Base-by-base conservation (phyloP, 2,888 invertebrate genomes). In the Eurois occulta region DNA sequence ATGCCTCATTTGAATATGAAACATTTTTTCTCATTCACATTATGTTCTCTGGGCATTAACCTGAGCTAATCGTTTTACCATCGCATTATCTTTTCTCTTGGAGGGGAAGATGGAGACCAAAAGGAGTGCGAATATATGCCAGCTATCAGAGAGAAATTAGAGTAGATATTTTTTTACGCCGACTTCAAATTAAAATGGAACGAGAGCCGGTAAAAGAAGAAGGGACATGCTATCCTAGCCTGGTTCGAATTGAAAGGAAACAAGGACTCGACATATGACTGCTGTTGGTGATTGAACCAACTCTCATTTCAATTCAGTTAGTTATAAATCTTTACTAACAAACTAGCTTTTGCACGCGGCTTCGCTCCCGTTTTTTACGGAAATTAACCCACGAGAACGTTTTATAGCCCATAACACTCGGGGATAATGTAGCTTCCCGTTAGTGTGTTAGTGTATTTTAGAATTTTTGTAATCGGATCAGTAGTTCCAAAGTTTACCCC, bases 21-120 rank as follows among this genome's bases (percentile, higher is more conserved):
- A 80, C 48, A 76, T 60, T 46, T 62, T 62, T 38, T 41, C 48
- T 64, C 18, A 41, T 77, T 64, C 5, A n/a, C 21, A 0, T 32
- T 62, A 18, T 60, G 21, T 62, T 62, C 32, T 21, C 21, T 62
- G 32, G 60, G 32, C 60, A 62, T 21, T 32, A 32, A 1, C 1
- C 32, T 0, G 60, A 10, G 1, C 32, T 10, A 4, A 32, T 32
- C 18, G 32, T 60, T 21, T 32, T 32, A 18, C 32, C 58, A 60
- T 58, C 16, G 28, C 16, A 60, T 60, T 62, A 62, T 62, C 21
- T 62, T 0, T 62, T 21, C 28, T 32, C 8, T 32, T 32, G 18
- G 18, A 18, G 8, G 60, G 18, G 8, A 58, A 16, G 16, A 28
- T 28, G 16, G 13, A 28, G 28, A 28, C 7, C 58, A 58, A 58